phyloP scores from a whole-genome alignment of 2,888 invertebrate species.

The Proisotoma minuta region DNA sequence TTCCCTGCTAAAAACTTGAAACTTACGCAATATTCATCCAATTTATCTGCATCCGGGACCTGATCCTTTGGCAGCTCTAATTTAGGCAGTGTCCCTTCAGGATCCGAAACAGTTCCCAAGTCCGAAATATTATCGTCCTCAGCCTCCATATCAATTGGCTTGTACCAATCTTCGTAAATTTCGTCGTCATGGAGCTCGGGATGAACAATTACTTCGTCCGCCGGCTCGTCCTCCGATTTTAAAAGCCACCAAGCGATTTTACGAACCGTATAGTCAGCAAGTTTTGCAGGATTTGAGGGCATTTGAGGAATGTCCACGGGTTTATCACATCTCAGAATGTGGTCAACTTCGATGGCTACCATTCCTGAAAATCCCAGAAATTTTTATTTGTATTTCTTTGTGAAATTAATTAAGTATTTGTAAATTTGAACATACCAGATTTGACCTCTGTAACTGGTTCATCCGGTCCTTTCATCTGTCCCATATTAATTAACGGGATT shows the following conservation, averaged over 20 bases:
- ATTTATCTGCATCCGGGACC: conserved; percentile 22
- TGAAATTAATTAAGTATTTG: no score
- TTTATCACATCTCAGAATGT: conserved; percentile 12
- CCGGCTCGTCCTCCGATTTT: conserved; percentile 27
- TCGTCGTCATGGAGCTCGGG: conserved; percentile 30
- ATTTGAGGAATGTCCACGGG: conserved; percentile 24
- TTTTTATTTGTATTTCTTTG: no score
- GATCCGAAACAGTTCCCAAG: conserved; percentile 32
- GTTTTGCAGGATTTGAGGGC: conserved; percentile 4
- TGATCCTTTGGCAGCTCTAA: conserved; percentile 6
- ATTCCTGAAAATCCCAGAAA: no score
- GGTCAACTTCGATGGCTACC: conserved; percentile 24
- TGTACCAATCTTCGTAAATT: conserved; percentile 9
- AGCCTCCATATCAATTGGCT: conserved; percentile 13
- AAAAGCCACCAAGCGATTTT: conserved; percentile 34
- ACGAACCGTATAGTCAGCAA: conserved; percentile 28
- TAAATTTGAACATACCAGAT: no score
- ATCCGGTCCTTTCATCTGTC: no score
- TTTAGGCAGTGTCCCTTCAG: conserved; percentile 13
- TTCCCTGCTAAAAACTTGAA: no score
- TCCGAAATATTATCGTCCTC: conserved; percentile 18
- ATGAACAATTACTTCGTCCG: conserved; percentile 15
- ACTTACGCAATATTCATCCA: conserved; percentile 32
- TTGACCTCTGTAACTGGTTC: no score
- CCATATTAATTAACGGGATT: conserved; percentile 21